phyloP scores from a whole-genome alignment of 2,113 vertebrate genomes.

The Dasypus novemcinctus region DNA sequence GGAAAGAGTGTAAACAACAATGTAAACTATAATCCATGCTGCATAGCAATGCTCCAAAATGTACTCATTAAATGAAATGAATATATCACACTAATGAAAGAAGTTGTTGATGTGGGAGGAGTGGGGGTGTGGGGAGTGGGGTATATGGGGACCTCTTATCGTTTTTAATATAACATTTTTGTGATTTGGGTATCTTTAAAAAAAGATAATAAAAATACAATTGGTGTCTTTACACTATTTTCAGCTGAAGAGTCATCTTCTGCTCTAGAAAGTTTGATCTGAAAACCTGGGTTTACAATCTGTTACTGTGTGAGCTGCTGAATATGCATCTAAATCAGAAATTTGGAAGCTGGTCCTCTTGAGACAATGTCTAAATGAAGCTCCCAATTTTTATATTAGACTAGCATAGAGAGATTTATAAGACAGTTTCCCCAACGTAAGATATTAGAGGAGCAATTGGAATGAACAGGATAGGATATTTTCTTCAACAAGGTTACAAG shows the following conservation, averaged over 20 bases:
- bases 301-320: accelerated
- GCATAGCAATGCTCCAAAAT: no score
- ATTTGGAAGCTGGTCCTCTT: accelerated
- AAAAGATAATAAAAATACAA: no score
- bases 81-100: no score
- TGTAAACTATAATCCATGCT: no score
- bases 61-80: no score
- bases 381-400: neutral
- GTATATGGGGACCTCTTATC: no score
- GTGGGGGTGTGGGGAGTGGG: no score
- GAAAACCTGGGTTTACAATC: no score
- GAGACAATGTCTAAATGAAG: accelerated
- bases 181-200: no score
- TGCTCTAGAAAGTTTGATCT: accelerated
- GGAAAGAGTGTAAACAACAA: no score
- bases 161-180: no score
- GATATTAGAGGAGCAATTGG: neutral
- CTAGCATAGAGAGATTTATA: accelerated
- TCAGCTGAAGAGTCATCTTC: accelerated
- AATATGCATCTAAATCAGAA: neutral
- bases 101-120: no score
- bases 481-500: neutral
- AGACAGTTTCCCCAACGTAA: neutral
- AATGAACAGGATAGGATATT: neutral
- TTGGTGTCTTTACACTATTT: accelerated